Evolutionary conservation across 2,113 vertebrate species (phyloP).

Genomic region (Casuarius casuarius): DNA sequence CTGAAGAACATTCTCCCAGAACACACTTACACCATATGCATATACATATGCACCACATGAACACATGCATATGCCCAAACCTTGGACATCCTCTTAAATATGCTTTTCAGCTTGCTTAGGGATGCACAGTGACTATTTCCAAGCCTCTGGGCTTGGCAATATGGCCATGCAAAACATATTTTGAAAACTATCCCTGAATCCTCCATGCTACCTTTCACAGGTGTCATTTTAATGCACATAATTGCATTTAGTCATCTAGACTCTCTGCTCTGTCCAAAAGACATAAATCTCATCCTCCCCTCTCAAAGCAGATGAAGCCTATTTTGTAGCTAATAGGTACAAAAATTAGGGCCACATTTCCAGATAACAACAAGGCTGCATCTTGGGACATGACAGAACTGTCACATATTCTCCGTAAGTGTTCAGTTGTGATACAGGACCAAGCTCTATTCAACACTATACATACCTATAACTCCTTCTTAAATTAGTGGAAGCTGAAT

Average conservation of each 20-base stretch:
- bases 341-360: neutral
- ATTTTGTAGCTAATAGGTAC: neutral
- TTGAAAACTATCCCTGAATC: neutral
- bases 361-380: neutral
- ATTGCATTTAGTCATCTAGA: neutral
- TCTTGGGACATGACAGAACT: neutral
- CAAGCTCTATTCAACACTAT: neutral
- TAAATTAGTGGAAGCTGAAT: neutral
- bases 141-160: neutral
- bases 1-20: neutral
- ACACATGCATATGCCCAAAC: neutral
- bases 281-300: neutral
- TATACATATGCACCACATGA: neutral
- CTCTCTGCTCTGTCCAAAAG: neutral
- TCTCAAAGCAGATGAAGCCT: neutral
- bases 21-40: neutral
- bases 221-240: neutral
- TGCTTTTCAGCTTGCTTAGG: neutral
- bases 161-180: neutral
- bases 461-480: neutral
- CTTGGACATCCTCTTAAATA: neutral
- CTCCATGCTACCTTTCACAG: neutral
- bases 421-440: neutral
- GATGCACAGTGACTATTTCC: neutral
- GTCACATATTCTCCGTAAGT: neutral